Conservation (phyloP, 2,888 invertebrate genomes). For the Taphrorychus bicolor region DNA sequence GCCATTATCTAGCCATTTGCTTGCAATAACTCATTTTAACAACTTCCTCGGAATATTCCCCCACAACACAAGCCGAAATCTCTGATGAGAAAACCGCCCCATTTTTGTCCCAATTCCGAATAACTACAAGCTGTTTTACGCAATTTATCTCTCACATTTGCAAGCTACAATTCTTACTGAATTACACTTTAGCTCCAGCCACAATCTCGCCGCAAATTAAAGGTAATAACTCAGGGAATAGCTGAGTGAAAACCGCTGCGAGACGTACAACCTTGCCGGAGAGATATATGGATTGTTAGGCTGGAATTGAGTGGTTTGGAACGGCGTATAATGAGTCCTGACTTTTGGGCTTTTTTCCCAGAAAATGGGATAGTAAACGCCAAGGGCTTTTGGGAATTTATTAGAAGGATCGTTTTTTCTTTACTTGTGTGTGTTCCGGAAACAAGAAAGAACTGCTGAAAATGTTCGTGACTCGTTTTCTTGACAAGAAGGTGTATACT, state of each 20-base stretch:
- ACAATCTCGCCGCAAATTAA: neutral
- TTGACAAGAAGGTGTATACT: too few relatives aligned
- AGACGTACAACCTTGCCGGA: neutral
- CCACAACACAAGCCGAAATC: neutral
- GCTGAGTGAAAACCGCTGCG: neutral
- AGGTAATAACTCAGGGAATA: conserved; percentile 1
- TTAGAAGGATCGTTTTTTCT: neutral
- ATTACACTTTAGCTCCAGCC: neutral
- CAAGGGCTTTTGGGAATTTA: neutral
- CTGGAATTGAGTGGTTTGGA: neutral
- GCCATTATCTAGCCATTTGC: neutral
- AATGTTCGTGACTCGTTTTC: too few relatives aligned
- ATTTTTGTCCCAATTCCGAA: neutral
- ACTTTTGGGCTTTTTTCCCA: neutral
- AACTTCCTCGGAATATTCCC: neutral
- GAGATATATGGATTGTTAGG: neutral
- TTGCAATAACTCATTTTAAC: neutral
- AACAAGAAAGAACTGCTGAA: too few relatives aligned
- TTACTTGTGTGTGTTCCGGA: too few relatives aligned
- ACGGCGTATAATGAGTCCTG: neutral
- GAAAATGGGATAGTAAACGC: too few relatives aligned
- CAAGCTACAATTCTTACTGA: neutral
- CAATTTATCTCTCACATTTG: neutral
- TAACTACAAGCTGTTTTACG: neutral
- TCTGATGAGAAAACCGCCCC: neutral